phyloP scores from a whole-genome alignment of 1,140 invertebrate genomes.

The Drosophila nigrodunni region DNA sequence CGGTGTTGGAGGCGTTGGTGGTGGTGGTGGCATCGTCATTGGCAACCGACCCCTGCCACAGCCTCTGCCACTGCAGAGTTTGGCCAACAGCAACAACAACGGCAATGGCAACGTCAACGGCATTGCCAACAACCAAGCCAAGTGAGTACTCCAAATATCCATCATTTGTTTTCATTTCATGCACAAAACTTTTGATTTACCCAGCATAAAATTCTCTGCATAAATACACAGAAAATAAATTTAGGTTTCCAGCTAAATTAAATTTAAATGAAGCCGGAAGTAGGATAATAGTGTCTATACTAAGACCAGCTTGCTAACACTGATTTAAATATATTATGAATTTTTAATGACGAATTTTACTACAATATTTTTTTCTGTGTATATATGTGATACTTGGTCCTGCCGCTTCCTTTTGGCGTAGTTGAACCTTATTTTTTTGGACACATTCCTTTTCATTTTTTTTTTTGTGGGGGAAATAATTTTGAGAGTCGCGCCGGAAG shows the following conservation, averaged over 20 bases:
- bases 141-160: slow-evolving; percentile 76
- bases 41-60: slow-evolving; percentile 68
- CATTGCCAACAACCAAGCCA: slow-evolving; percentile 26
- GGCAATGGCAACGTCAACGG: slow-evolving; percentile 43
- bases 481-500: slow-evolving; percentile 66
- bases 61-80: slow-evolving; percentile 50
- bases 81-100: slow-evolving; percentile 57
- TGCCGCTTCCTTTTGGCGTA: slow-evolving; percentile 60
- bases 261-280: too few species aligned
- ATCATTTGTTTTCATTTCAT: slow-evolving; percentile 81
- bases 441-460: slow-evolving; percentile 17
- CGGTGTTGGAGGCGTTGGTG: slow-evolving; percentile 23
- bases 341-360: too few species aligned
- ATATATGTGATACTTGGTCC: slow-evolving; percentile 19
- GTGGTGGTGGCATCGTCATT: slow-evolving; percentile 45
- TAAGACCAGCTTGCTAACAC: too few species aligned
- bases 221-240: neutral
- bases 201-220: slow-evolving; percentile 37
- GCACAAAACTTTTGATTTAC: slow-evolving; percentile 82
- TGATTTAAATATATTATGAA: too few species aligned
- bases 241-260: too few species aligned
- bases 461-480: slow-evolving; percentile 65
- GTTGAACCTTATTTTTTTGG: slow-evolving; percentile 60
- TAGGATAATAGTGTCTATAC: too few species aligned
- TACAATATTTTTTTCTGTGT: neutral